Percentiles rank a stretch among this genome's conserved stretches.
Conservation (phyloP, 2,888 invertebrate genomes). For the Morpho deidamia region DNA sequence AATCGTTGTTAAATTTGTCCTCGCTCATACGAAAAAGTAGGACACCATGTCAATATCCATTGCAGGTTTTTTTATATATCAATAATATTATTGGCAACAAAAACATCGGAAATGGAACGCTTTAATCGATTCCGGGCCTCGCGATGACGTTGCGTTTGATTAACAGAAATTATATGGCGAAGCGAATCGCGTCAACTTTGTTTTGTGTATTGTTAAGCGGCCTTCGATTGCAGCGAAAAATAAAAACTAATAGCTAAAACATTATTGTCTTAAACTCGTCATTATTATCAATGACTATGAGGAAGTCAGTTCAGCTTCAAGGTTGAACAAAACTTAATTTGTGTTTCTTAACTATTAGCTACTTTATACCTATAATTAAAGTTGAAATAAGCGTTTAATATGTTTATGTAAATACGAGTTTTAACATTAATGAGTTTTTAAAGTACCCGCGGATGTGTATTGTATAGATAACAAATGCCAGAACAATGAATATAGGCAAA, state of each 20-base stretch:
- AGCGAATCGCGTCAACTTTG: slow-evolving; percentile 66
- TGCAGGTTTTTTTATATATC: not conserved
- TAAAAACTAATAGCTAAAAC: slow-evolving; percentile 69
- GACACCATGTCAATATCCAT: not conserved
- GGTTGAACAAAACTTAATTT: slow-evolving; percentile 53
- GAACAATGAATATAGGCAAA: no score
- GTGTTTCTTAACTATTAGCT: slow-evolving; percentile 6
- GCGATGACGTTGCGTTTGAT: slow-evolving; percentile 69
- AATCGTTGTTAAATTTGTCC: no score
- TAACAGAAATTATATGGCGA: slow-evolving; percentile 74
- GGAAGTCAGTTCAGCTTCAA: slow-evolving; percentile 72
- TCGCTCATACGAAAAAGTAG: not conserved
- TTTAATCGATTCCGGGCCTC: slow-evolving; percentile 72
- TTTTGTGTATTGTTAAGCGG: slow-evolving; percentile 67
- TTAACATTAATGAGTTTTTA: not conserved
- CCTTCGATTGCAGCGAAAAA: slow-evolving; percentile 65
- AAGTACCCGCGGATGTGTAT: no score
- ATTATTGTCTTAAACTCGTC: slow-evolving; percentile 72
- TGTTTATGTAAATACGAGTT: not conserved
- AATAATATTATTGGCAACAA: slow-evolving; percentile 38
- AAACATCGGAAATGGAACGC: slow-evolving; percentile 72
- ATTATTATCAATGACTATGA: slow-evolving; percentile 62
- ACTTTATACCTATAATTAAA: not conserved
- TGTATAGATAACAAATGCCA: no score
- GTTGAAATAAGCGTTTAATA: no score